Evolutionary conservation across 2,888 invertebrate species (phyloP), one percentile per base, ranked within the genome.

Genomic region (Carterocephalus palaemon): DNA sequence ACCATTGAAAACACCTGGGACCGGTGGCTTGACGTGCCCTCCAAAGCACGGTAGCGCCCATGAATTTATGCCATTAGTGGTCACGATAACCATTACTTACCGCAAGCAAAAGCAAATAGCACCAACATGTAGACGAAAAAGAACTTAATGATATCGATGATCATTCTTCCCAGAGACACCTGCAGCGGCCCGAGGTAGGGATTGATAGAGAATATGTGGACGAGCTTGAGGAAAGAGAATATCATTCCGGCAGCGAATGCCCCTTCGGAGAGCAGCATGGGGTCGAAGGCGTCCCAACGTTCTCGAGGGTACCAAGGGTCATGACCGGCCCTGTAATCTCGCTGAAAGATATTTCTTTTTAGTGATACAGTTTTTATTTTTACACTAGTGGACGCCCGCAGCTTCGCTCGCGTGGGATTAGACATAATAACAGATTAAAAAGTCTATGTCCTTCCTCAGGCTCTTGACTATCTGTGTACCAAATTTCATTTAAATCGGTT

Each of bases 221-320:
- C 97, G 65, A 98, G 89, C 76, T 98, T 98, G 46, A 98, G 88
- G 65, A 95, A 97, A 51, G 96, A 96, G 79, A 96, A 97, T 63
- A 98, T 97, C 94, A 98, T 98, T 57, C 96, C 98, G 0, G 97
- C 97, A 0, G 98, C 97, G 73, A 98, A 98, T 26, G 98, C 94
- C 34, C 96, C 95, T 80, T 97, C 96, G 0, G 96, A 95, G 7
- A 98, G 89, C 10, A 98, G 83, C 92, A 97, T 97, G 0, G 98
- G 98, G 81, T 98, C 98, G 74, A 94, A 98, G 0, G 95, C 93
- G 73, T 96, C 94, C 98, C 98, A 98, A 51, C 93, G 89, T 64
- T 96, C 95, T 20, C 97, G 88, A 0, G 95, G 95, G 65, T 94
- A 94, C 90, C 94, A 95, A 0, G 95, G 94, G 78, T 95, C 91